A percentile compares a stretch with the other conserved stretches of the same genome.
Evolutionary conservation across 2,888 invertebrate species (phyloP).

Genomic region (Pachycephus smyrnensis): DNA sequence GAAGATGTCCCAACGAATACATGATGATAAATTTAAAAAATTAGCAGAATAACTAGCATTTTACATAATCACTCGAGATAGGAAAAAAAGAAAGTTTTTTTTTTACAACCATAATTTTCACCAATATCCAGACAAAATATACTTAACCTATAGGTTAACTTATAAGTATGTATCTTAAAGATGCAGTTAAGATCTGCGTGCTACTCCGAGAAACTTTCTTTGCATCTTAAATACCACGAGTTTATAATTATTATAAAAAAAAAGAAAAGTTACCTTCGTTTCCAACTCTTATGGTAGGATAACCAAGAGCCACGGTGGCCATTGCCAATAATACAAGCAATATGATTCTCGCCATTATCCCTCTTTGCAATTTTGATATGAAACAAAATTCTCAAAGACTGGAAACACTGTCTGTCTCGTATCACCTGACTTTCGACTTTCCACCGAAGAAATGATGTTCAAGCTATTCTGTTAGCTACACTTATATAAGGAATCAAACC

Average conservation of each 20-base stretch:
- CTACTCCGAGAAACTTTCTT: neutral
- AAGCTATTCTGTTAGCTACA: neutral
- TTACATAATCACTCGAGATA: neutral
- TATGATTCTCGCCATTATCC: neutral
- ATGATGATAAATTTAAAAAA: neutral
- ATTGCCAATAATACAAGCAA: neutral
- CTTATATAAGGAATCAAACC: neutral
- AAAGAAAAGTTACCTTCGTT: neutral
- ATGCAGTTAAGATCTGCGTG: neutral
- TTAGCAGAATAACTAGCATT: neutral
- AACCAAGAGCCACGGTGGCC: neutral
- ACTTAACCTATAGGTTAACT: too few species aligned
- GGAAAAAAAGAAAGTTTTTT: neutral
- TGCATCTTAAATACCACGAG: neutral
- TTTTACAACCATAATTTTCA: too few species aligned
- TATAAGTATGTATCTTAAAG: neutral
- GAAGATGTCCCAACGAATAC: neutral
- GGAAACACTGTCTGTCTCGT: neutral
- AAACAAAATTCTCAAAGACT: constrained; percentile 1
- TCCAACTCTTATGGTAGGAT: neutral
- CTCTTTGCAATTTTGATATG: neutral
- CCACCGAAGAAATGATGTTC: neutral
- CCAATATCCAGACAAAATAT: neutral
- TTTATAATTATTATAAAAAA: neutral
- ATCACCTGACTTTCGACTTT: neutral